Base-by-base conservation (phyloP, 2,113 vertebrate genomes). In the Ascaphus truei region DNA sequence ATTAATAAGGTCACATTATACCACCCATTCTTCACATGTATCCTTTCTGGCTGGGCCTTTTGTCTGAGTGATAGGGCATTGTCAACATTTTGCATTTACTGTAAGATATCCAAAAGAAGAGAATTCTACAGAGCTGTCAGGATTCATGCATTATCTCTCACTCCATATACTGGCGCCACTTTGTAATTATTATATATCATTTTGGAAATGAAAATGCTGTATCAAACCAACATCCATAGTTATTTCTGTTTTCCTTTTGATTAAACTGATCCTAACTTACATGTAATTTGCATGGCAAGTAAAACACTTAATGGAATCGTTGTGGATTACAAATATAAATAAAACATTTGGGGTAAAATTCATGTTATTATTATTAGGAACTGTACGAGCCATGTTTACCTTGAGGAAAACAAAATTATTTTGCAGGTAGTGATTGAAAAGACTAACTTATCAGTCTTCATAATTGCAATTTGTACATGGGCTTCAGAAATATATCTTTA, bases 1-100 rank as follows among this genome's bases (percentile, higher is more conserved):
- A 92, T 92, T 91, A 92, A 92, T 92, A 84, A 86, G 85, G 87
- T 87, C 90, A 92, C 87, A 89, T 90, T 85, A 88, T 85, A 81
- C 73, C 72, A 79, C 63, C 62, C 27, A 52, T 80, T 88, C 86
- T 88, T 81, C 80, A 80, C 85, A 88, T 88, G 83, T 83, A 82
- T 86, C 85, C 79, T 74, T 81, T 76, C 77, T 77, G 87, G 86
- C 79, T 76, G 77, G 88, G 77, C 37, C 85, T 83, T 87, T 92
- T 90, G 90, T 90, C 89, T 77, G 45, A 57, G 30, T 86, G 89
- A 90, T 86, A 81, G 82, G 62, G 86, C 79, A 78, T n/a, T 88
- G 89, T 91, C 88, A 92, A 92, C 89, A 91, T 92, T 91, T 88
- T 87, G 86, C 85, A 90, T 88, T 85, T 80, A 76, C 76, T 80